phyloP scores from a whole-genome alignment of 2,113 vertebrate species.

The Panthera leo region DNA sequence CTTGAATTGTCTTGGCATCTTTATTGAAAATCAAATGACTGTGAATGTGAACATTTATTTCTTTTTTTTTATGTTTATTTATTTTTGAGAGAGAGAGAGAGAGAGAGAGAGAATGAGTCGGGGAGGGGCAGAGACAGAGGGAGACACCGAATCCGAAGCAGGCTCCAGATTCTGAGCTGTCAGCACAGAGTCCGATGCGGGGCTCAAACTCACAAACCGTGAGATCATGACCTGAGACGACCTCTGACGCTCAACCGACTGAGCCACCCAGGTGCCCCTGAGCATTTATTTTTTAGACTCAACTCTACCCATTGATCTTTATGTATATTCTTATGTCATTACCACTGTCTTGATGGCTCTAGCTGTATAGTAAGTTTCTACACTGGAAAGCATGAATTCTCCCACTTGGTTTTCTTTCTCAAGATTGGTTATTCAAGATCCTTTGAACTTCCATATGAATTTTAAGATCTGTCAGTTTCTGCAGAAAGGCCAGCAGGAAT shows the following conservation, averaged over 20 bases:
- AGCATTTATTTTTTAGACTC: background rate
- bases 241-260: rapidly evolving
- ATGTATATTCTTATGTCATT: background rate
- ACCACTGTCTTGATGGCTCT: background rate
- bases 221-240: too few species aligned
- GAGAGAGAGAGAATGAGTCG: too few species aligned
- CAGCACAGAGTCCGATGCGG: too few species aligned
- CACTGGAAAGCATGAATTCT: background rate
- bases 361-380: background rate
- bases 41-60: too few species aligned
- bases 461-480: background rate
- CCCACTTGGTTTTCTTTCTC: background rate
- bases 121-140: too few species aligned
- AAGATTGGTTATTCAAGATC: background rate
- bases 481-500: background rate
- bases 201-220: too few species aligned
- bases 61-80: too few species aligned
- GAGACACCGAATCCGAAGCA: too few species aligned
- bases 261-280: too few species aligned
- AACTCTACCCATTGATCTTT: background rate
- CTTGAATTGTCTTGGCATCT: background rate
- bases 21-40: background rate
- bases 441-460: background rate
- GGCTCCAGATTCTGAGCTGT: too few species aligned
- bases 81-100: too few species aligned